Evolutionary conservation across 2,888 invertebrate genomes (phyloP).

Genomic region (Philereme transversata): DNA sequence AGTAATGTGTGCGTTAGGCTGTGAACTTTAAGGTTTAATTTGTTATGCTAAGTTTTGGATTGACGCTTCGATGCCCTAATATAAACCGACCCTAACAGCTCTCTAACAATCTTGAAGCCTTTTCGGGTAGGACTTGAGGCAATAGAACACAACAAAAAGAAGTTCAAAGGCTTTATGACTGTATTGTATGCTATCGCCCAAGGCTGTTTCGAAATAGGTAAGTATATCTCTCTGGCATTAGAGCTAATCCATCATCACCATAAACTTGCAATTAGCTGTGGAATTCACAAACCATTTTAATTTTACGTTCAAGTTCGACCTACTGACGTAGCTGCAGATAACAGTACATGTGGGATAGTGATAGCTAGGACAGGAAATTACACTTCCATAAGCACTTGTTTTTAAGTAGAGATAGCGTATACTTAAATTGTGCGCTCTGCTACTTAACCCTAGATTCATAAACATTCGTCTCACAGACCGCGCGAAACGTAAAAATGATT

Average conservation of each 20-base stretch:
- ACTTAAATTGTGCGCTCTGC: too few species aligned
- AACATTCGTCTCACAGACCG: too few species aligned
- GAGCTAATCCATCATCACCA: constrained; percentile 34
- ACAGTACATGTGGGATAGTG: constrained; percentile 6
- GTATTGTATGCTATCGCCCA: constrained; percentile 1
- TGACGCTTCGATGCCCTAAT: too few species aligned
- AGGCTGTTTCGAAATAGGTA: neutral
- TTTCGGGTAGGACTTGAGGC: neutral
- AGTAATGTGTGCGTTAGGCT: too few species aligned
- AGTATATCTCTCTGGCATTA: constrained; percentile 9
- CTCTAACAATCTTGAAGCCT: neutral
- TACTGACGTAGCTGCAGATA: constrained; percentile 45
- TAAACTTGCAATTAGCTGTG: constrained; percentile 56
- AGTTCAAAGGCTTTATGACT: constrained; percentile 1
- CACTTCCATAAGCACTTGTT: too few species aligned
- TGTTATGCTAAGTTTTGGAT: too few species aligned
- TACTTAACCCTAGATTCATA: too few species aligned
- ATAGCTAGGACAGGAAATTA: too few species aligned
- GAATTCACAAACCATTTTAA: constrained; percentile 68
- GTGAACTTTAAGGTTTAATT: too few species aligned
- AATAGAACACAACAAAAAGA: neutral
- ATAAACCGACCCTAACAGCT: too few species aligned
- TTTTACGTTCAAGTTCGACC: constrained; percentile 72
- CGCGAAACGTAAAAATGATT: too few species aligned
- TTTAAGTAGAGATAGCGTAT: too few species aligned